Evolutionary conservation across 2,797 vertebrate genomes (phyloP).

Genomic region (Sternotherus odoratus): DNA sequence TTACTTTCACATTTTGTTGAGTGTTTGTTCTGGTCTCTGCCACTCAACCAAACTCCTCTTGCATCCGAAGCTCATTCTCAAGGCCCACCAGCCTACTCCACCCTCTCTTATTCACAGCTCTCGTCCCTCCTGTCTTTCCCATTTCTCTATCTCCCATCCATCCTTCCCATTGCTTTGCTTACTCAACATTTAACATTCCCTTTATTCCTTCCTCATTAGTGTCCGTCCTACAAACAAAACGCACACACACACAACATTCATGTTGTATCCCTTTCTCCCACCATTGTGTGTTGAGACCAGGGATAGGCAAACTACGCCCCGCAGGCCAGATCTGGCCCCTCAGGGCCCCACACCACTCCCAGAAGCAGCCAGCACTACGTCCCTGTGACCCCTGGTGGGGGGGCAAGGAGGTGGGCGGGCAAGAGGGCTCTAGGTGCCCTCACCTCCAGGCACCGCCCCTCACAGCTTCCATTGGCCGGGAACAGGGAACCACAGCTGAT

Average conservation of each 20-base stretch:
- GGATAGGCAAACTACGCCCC: too few species aligned
- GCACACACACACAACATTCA: not conserved
- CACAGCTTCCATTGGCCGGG: too few species aligned
- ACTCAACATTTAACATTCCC: not conserved
- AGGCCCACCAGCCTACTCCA: rapidly evolving
- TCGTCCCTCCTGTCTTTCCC: not conserved
- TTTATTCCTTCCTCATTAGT: not conserved
- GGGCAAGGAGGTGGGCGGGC: too few species aligned
- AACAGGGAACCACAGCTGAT: too few species aligned
- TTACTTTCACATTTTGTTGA: not conserved
- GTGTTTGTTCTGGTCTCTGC: not conserved
- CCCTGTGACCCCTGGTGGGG: too few species aligned
- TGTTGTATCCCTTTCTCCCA: not conserved
- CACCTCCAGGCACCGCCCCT: too few species aligned
- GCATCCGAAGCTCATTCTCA: not conserved
- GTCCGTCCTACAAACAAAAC: not conserved
- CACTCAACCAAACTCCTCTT: not conserved
- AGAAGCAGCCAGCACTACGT: too few species aligned
- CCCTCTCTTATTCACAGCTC: not conserved
- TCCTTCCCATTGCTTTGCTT: not conserved
- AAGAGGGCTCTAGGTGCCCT: too few species aligned
- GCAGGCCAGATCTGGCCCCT: too few species aligned
- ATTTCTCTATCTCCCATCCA: not conserved
- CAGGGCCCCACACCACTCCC: too few species aligned
- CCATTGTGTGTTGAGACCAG: not conserved